A percentile compares a stretch with the other conserved stretches of the same genome.
Evolutionary conservation across 2,113 vertebrate genomes (phyloP).

Genomic region (Thermophis baileyi): DNA sequence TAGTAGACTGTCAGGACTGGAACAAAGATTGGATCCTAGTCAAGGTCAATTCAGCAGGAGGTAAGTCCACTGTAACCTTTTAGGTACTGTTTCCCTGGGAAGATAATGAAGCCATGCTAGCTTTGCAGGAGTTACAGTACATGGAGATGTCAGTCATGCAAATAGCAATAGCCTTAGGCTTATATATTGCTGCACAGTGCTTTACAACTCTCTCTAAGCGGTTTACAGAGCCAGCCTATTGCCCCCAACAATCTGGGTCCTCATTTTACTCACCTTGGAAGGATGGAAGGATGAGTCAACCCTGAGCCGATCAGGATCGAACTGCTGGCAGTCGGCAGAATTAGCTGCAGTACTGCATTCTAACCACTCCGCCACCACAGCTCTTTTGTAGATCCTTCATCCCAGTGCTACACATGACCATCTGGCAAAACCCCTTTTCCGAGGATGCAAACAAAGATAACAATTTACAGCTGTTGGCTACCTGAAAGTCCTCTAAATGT

Average conservation of each 20-base stretch:
- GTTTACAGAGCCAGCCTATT: no score
- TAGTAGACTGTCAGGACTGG: constrained; percentile 60
- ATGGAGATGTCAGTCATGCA: neutral
- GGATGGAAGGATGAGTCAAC: no score
- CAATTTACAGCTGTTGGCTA: neutral
- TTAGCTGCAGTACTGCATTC: no score
- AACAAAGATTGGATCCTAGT: constrained; percentile 79
- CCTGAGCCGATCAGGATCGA: no score
- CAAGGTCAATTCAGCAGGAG: constrained; percentile 87
- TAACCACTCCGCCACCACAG: no score
- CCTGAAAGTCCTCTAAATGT: neutral
- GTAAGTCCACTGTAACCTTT: constrained; percentile 61
- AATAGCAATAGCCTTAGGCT: neutral
- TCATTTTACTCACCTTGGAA: no score
- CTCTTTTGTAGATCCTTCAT: neutral
- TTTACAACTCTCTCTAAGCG: no score
- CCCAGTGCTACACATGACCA: no score
- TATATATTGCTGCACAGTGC: no score
- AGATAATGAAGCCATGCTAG: neutral
- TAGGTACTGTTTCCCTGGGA: no score
- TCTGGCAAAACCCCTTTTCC: neutral
- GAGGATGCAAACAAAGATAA: neutral
- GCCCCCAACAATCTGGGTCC: no score
- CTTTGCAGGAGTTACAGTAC: neutral
- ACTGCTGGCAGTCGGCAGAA: no score